A percentile compares a stretch with the other conserved stretches of the same genome.
phyloP scores from a whole-genome alignment of 2,797 vertebrate species.

The Thalassophryne amazonica region DNA sequence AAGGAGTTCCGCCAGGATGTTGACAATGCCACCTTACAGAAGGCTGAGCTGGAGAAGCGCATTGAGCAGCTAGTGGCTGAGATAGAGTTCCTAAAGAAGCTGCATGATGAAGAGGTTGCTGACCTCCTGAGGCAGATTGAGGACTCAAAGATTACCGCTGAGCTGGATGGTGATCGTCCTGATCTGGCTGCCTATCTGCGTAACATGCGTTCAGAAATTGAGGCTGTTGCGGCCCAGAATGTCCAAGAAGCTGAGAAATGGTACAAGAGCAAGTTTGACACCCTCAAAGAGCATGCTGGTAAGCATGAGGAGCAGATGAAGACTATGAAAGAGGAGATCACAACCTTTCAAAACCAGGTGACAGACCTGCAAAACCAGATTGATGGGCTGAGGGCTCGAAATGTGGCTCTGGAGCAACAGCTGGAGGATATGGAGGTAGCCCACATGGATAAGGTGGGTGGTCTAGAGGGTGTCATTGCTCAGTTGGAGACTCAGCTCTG shows the following conservation, averaged over 20 bases:
- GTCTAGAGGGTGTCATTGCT: slow-evolving; percentile 68
- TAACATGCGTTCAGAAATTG: slow-evolving; percentile 76
- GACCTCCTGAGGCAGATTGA: slow-evolving; percentile 81
- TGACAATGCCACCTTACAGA: slow-evolving; percentile 81
- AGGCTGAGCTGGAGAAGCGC: slow-evolving; percentile 76
- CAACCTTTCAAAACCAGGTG: slow-evolving; percentile 72
- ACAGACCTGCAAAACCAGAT: slow-evolving; percentile 83
- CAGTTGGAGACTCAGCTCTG: slow-evolving; percentile 82
- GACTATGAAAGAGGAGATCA: slow-evolving; percentile 81
- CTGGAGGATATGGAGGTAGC: slow-evolving; percentile 80
- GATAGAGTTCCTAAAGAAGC: slow-evolving; percentile 81
- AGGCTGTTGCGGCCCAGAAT: slow-evolving; percentile 76
- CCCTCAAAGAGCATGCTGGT: slow-evolving; percentile 75
- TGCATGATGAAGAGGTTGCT: slow-evolving; percentile 76
- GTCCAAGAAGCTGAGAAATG: slow-evolving; percentile 85
- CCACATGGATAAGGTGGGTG: slow-evolving; percentile 75
- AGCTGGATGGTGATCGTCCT: slow-evolving; percentile 72
- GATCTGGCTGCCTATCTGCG: slow-evolving; percentile 76
- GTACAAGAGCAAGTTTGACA: slow-evolving; percentile 85
- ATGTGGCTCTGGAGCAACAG: slow-evolving; percentile 77
- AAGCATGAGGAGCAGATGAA: slow-evolving; percentile 79
- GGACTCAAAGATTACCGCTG: slow-evolving; percentile 71
- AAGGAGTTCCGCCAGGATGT: slow-evolving; percentile 83
- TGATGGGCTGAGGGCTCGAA: slow-evolving; percentile 73
- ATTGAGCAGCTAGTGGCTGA: slow-evolving; percentile 76